Conservation (phyloP, 2,113 vertebrate species). For the Microcebus jonahi region DNA sequence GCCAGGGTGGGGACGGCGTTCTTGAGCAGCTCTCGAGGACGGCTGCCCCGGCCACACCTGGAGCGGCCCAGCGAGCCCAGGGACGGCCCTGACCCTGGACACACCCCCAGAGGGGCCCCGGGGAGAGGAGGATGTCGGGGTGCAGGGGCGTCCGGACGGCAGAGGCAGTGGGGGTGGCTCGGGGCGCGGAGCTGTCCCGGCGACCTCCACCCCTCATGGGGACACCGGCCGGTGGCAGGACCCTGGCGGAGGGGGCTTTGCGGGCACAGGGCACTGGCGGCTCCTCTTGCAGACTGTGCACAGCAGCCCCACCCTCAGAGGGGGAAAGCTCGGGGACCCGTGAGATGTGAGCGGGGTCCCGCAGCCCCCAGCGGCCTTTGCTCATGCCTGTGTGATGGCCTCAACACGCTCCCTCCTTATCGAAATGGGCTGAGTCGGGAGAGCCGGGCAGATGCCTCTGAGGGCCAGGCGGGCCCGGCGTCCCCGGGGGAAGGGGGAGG, state of each 20-base stretch:
- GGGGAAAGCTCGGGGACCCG: rapidly evolving
- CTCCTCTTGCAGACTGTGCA: rapidly evolving
- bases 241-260: rapidly evolving
- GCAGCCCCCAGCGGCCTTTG: neutral
- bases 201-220: neutral
- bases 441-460: rapidly evolving
- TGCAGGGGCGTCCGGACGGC: rapidly evolving
- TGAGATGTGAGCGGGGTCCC: rapidly evolving
- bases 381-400: rapidly evolving
- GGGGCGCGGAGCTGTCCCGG: neutral
- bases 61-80: rapidly evolving
- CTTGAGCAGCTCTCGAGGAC: neutral
- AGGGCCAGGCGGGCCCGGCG: neutral
- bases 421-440: neutral
- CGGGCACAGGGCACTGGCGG: rapidly evolving
- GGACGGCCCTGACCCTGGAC: rapidly evolving
- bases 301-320: rapidly evolving
- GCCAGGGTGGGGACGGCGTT: neutral
- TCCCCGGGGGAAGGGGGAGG: neutral
- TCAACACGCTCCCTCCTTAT: no score
- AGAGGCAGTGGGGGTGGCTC: neutral
- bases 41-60: neutral
- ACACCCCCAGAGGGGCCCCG: neutral
- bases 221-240: neutral
- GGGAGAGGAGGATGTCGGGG: neutral